Conservation (phyloP, 2,888 invertebrate genomes). For the Drosophila glabriapex region DNA sequence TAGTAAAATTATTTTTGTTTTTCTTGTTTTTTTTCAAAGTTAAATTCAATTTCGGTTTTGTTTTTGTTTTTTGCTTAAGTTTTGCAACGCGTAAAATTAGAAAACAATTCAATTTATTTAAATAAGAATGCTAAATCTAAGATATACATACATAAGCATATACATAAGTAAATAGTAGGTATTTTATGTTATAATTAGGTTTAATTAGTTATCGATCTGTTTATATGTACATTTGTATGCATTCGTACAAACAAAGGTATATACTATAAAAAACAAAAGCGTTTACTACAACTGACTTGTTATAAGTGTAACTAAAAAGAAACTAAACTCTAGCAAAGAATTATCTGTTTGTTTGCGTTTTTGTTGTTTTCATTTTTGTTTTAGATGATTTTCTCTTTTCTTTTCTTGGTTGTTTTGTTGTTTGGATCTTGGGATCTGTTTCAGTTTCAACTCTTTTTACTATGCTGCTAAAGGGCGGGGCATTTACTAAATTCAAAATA, state of each 20-base stretch:
- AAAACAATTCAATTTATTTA: conserved; percentile 81
- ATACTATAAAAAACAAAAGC: conserved; percentile 66
- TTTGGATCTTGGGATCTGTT: conserved; percentile 32
- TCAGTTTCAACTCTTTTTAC: conserved; percentile 26
- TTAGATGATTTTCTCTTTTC: conserved; percentile 8
- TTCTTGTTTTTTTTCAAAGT: conserved; percentile 27
- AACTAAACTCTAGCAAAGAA: conserved; percentile 75
- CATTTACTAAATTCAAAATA: conserved; percentile 62
- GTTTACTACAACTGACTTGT: conserved; percentile 74
- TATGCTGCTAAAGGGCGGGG: conserved; percentile 43
- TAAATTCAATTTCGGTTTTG: conserved; percentile 40
- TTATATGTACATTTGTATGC: conserved; percentile 55
- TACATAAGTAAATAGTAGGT: conserved; percentile 56
- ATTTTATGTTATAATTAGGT: conserved; percentile 42
- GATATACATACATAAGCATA: conserved; percentile 50
- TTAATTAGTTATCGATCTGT: conserved; percentile 48
- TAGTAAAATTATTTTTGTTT: conserved; percentile 8
- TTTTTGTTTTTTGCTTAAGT: conserved; percentile 50
- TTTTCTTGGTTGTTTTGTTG: conserved; percentile 17
- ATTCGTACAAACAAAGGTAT: conserved; percentile 54
- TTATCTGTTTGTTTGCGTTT: conserved; percentile 37
- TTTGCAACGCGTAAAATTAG: conserved; percentile 76
- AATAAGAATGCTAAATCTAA: conserved; percentile 63
- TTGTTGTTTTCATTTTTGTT: conserved; percentile 11
- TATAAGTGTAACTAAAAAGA: conserved; percentile 60